Percentiles rank a stretch among this genome's conserved stretches.
phyloP scores from a whole-genome alignment of 1,140 invertebrate species.

The Drosophila prosaltans region DNA sequence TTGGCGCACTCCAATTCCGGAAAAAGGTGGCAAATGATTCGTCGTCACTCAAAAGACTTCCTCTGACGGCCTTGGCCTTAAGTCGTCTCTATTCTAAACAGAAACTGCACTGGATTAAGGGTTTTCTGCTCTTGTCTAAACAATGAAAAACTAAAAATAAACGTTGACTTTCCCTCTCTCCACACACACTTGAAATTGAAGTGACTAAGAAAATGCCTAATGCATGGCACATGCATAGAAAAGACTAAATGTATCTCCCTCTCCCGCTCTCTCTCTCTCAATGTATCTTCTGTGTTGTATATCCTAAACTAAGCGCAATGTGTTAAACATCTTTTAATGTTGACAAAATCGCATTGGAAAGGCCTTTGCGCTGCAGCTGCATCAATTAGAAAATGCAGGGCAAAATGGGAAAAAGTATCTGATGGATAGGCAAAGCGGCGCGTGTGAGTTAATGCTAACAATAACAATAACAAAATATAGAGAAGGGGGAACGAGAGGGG shows the following conservation, averaged over 20 bases:
- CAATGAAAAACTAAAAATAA: constrained; percentile 51
- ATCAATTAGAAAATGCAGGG: constrained; percentile 66
- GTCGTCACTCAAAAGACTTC: constrained; percentile 39
- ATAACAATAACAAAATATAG: constrained; percentile 43
- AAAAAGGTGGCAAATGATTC: constrained; percentile 54
- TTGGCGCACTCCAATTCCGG: constrained; percentile 41
- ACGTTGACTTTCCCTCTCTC: background rate
- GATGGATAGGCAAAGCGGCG: constrained; percentile 65
- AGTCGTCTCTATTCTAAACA: constrained; percentile 39
- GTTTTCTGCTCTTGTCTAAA: constrained; percentile 39
- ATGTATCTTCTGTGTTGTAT: constrained; percentile 9
- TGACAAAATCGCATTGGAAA: constrained; percentile 70
- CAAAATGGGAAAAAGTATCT: constrained; percentile 62
- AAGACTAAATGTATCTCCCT: background rate
- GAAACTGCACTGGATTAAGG: constrained; percentile 29
- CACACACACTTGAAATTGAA: background rate
- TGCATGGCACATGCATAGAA: constrained; percentile 18
- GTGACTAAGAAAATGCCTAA: constrained; percentile 29
- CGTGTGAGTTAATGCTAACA: constrained; percentile 62
- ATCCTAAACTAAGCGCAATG: constrained; percentile 50
- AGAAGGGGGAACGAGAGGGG: background rate
- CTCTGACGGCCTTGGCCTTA: constrained; percentile 38
- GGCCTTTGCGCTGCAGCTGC: constrained; percentile 57
- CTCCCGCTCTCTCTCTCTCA: background rate
- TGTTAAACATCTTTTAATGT: constrained; percentile 79